Evolutionary conservation across 2,797 vertebrate genomes (phyloP), one percentile per base, ranked within the genome.

Genomic region (Micromesistius poutassou): DNA sequence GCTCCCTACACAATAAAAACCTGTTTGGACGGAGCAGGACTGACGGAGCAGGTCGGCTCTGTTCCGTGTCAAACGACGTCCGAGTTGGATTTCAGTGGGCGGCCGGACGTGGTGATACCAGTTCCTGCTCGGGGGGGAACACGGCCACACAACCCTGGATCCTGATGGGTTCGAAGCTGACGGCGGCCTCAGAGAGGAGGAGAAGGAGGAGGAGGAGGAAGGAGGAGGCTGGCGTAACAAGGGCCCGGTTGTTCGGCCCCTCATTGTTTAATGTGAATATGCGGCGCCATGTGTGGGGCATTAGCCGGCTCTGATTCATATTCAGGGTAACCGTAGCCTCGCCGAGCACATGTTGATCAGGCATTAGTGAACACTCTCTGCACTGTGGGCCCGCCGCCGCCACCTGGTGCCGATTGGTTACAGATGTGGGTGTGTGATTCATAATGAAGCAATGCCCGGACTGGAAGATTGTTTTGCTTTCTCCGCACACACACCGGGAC

Each of bases 361-460:
- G 92, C 89, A 93, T 93, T 93, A 93, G 92, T 78, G 92, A 92
- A 94, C 94, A 94, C 93, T 94, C 91, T 94, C 91, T 75, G 85
- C 92, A 92, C 92, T 94, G 90, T 92, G 91, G 87, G 91, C 89
- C 84, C 96, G 95, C 96, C 91, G 89, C 91, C 92, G 91, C 89
- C 89, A 93, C 91, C 93, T 91, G 90, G 90, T 80, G 14, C 82
- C 80, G 90, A 94, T 94, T 92, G 90, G 90, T 94, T 91, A 88
- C 94, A 98, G 96, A 97, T 98, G 97, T 97, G 95, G 91, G 93
- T 92, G n/a, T 94, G 93, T 94, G 95, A 96, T 96, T 95, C 96
- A 94, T 95, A 95, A 90, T 93, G 91, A 95, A 92, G 92, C 95
- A 95, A 97, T 96, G 97, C 95, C 95, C 94, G 91, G 96, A 93